Evolutionary conservation across 2,113 vertebrate species (phyloP), one percentile per base, ranked within the genome.

Genomic region (Globicephala melas): DNA sequence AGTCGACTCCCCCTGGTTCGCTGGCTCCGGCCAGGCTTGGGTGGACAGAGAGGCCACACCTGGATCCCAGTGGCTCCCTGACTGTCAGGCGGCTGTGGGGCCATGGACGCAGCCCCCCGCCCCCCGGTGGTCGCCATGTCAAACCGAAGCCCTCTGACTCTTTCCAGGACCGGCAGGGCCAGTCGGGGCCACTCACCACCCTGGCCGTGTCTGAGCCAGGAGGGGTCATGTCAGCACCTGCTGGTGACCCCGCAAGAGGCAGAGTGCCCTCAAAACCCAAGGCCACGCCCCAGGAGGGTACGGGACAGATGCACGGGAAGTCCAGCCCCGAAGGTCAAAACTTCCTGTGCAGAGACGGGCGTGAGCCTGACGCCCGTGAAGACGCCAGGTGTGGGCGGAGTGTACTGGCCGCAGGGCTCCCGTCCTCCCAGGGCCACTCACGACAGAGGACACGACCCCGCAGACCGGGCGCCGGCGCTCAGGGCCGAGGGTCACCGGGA

Each of bases 121-220:
- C 28, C 36, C 8, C 25, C 0, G 8, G 80, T 20, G 28, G n/a
- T 26, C 8, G 2, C 38, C 36, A 25, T 0, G 6, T 25, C 71
- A n/a, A 68, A 86, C 60, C 15, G 13, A 23, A 74, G 55, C 67
- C 50, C 20, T 63, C 26, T 26, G 36, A 26, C 47, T 74, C 18
- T 20, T 53, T 41, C n/a, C 70, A 76, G 68, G 50, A 76, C 11
- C 3, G 41, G 58, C 23, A 15, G 81, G 70, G 14, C 47, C 18
- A 3, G 31, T 31, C 11, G 14, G 58, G 25, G 58, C 12, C 4
- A 17, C 58, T 38, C 36, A 3, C 55, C 36, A 31, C 58, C 83
- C 4, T 5, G 7, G 33, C 38, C 13, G n/a, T 26, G 26, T 58
- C 71, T 63, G 73, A 38, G 41, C 8, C 1, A 79, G 89, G 38